phyloP scores from a whole-genome alignment of 2,888 invertebrate genomes.

The Germaria angustata region DNA sequence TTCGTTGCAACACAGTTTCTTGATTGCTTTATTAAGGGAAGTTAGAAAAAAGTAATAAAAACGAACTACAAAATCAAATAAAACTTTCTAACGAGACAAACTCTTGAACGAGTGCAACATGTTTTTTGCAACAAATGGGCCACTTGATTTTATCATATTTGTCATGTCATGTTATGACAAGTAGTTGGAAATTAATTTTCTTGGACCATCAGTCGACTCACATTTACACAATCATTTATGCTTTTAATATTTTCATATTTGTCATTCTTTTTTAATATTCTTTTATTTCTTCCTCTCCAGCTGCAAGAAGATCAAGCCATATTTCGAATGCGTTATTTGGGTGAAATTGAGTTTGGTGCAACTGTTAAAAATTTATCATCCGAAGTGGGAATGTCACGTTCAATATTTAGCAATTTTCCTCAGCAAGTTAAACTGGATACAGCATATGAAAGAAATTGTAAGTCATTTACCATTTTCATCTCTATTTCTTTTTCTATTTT shows the following conservation, averaged over 20 bases:
- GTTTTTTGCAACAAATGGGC: constrained; percentile 22
- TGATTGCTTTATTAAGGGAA: constrained; percentile 33
- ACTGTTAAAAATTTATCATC: constrained; percentile 79
- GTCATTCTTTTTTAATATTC: neutral
- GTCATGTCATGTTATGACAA: constrained; percentile 53
- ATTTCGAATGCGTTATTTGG: constrained; percentile 79
- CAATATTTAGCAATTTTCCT: constrained; percentile 80
- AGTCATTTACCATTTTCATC: constrained; percentile 67
- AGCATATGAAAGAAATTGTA: constrained; percentile 78
- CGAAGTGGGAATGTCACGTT: constrained; percentile 79
- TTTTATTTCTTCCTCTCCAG: constrained; percentile 68
- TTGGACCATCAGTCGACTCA: constrained; percentile 38
- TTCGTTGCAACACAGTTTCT: constrained; percentile 25
- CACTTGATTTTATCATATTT: constrained; percentile 1
- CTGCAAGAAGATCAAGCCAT: constrained; percentile 80
- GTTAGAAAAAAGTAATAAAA: neutral
- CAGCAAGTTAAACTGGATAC: constrained; percentile 79
- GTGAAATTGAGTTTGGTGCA: constrained; percentile 79
- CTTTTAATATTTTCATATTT: constrained; percentile 47
- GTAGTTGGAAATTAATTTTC: constrained; percentile 60
- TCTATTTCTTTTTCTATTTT: neutral
- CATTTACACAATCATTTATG: constrained; percentile 40
- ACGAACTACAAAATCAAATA: constrained; percentile 31
- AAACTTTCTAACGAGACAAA: neutral
- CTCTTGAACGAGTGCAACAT: neutral